Base-by-base conservation (phyloP, 2,888 invertebrate species). In the Coleophora flavipennella region DNA sequence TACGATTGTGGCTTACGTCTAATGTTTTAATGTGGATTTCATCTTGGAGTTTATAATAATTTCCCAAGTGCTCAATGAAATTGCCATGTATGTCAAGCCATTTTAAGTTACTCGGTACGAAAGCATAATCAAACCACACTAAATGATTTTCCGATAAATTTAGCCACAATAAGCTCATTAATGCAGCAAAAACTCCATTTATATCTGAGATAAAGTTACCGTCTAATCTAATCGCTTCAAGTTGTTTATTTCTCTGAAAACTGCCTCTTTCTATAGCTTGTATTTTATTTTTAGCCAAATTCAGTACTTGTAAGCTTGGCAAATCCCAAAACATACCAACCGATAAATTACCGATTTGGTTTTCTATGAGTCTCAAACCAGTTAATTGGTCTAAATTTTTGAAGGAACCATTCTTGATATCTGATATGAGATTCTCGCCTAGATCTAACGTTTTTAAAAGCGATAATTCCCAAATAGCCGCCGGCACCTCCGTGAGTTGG, bases 51-150 rank as follows among this genome's bases (percentile, higher is more conserved):
- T 93, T 92, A 67, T 94, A 95, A 68, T 95, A 95, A 78, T 96
- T 96, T 32, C 91, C 94, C 53, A 96, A 83, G 42, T 91, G 90
- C 67, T 93, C 93, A 55, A 96, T 94, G 63, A 92, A 94, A 75
- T 96, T 96, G 39, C 93, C 91, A 63, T 95, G 95, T 46, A 96
- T 91, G 59, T 96, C 95, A 55, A 96, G 80, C 94, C 94, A 95
- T 73, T 94, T 93, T 31, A 96, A 86, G 68, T 93, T 94, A 47
- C 90, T 91, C 1, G 96, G 95, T 53, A 96, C 91, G 62, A 96
- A 94, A 14, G 95, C 95, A 60, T 94, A 96, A 73, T 96, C 96
- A 74, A 96, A 96, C 94, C 94, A 94, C 35, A 93, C 92, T 59
- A 96, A 86, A 74, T 94, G 94, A 79, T 96, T 96, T 73, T 94